phyloP scores from a whole-genome alignment of 2,113 vertebrate species.

The Hydropotes inermis region DNA sequence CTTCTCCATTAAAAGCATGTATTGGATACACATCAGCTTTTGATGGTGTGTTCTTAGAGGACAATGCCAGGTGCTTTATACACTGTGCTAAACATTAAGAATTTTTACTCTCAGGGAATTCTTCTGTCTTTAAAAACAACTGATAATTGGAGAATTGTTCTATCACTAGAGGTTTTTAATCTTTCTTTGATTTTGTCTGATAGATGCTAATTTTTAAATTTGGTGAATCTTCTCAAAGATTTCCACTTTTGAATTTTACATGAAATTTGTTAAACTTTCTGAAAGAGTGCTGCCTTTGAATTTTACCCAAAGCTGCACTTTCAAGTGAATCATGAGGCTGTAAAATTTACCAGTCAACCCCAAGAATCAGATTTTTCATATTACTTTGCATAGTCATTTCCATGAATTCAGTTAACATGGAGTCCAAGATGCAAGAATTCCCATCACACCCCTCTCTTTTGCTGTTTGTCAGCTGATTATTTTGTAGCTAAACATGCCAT shows the following conservation, averaged over 20 bases:
- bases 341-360: neutral
- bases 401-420: neutral
- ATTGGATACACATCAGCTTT: neutral
- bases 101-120: slow-evolving; percentile 3
- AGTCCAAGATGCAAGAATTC: slow-evolving; percentile 43
- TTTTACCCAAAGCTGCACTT: neutral
- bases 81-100: neutral
- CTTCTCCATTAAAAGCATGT: neutral
- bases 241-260: slow-evolving; percentile 33
- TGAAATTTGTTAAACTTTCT: neutral
- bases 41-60: neutral
- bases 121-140: slow-evolving; percentile 9
- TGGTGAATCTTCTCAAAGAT: neutral
- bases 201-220: slow-evolving; percentile 35
- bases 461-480: neutral
- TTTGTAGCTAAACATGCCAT: slow-evolving; percentile 11
- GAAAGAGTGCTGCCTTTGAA: slow-evolving; percentile 19
- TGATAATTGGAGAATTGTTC: neutral
- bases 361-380: neutral
- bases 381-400: neutral
- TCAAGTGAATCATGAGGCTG: neutral
- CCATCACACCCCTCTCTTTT: neutral
- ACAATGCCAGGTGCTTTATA: neutral
- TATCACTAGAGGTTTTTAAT: neutral
- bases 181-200: neutral